Base-by-base conservation (phyloP, 2,797 vertebrate species). In the Spondyliosoma cantharus region DNA sequence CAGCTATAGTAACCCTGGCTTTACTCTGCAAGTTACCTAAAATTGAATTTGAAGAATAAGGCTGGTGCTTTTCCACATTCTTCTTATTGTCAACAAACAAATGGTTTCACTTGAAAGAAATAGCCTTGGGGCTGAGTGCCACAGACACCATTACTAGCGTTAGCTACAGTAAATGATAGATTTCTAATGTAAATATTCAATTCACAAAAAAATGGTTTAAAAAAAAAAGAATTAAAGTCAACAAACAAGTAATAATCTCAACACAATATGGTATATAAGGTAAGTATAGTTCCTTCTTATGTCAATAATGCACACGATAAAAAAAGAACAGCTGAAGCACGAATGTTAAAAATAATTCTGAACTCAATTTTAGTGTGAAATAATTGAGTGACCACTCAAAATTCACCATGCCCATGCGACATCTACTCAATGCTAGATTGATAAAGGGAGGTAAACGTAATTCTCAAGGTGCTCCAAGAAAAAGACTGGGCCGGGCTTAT, bases 401-500 rank as follows among this genome's bases (percentile, higher is more conserved):
- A 86, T 83, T 74, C 20, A 46, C 25, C 53, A 60, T 48, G 13
- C 19, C n/a, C 4, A 1, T 52, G 56, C 5, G 37, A 58, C 72
- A 59, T 65, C 63, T 61, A 1, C 72, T 56, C 45, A 29, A 11
- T 32, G 80, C 80, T 76, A 57, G 72, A 70, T 24, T 77, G 82
- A 86, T 84, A 77, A 62, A 63, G 37, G 56, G 65, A 64, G 61
- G 49, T 69, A 52, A 86, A 81, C 65, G 48, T 63, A 76, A 88
- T 88, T 85, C 81, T 84, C 29, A 48, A 81, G 81, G 85, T 85
- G 65, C 73, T 84, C 59, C 20, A 65, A 80, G 64, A 81, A 84
- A 77, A 74, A 60, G 70, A 69, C 80, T 71, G n/a, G 81, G 76
- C 71, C 56, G 8, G 56, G 64, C 74, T 83, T 69, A 83, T 86